Evolutionary conservation across 2,888 invertebrate species (phyloP), one percentile per base, ranked within the genome.

Genomic region (Entomobrya multifasciata): DNA sequence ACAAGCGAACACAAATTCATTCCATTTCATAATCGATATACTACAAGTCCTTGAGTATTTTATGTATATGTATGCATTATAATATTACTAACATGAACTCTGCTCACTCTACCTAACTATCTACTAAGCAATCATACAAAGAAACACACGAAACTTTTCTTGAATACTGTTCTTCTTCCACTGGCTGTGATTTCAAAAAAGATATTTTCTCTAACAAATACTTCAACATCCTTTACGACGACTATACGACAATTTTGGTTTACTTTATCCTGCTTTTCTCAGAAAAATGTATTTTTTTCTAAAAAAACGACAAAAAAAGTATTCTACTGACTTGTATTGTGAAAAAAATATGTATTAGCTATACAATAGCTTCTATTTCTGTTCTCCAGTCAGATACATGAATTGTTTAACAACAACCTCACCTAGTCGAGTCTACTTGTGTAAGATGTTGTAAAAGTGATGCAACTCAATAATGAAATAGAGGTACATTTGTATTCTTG

Each of bases 391-490:
- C 36, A 65, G 65, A 65, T 65, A 65, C n/a, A n/a, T n/a, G n/a
- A 65, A 17, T 36, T 65, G 65, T 65, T 17, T 17, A 4, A 5
- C 41, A 36, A 17, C 36, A n/a, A n/a, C 10, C 65, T 36, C 36
- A 27, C n/a, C 49, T 49, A 49, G 13, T 22, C 20, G n/a, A n/a
- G 36, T 36, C 4, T 36, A 36, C 36, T 36, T 36, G 36, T 36
- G 36, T 36, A 8, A 36, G 36, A 36, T 36, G 8, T 65, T 17
- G 1, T 30, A 47, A 47, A 44, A 41, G 67, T 44, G 41, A 25
- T 67, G 44, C 41, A 67, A 47, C 67, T 67, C 67, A 67, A 67
- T 67, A 67, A 67, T 67, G 47, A 67, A 67, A 30, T 30, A 60
- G 11, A 41, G 1, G 25, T 44, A 47, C n/a, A 22, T 44, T n/a